Percentiles rank a stretch among this genome's conserved stretches.
These are phyloP conservation scores for Eretmocerus hayati DNA, from an alignment of 2,888 invertebrate species.

Conservation along the genomic window DNA sequence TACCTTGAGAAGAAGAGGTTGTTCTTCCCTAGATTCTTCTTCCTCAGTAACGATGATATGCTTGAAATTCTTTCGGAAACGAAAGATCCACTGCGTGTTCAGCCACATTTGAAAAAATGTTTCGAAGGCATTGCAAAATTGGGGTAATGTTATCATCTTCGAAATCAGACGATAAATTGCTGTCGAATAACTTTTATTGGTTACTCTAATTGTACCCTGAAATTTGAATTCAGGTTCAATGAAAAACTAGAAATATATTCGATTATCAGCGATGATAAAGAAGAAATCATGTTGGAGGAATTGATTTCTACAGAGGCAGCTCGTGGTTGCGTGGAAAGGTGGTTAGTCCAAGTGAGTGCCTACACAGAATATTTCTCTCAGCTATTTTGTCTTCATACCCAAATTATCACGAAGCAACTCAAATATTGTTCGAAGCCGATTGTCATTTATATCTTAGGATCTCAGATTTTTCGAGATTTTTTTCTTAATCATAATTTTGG, in stretches of 20 bases:
- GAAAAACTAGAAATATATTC: slow-evolving; percentile 63
- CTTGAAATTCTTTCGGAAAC: slow-evolving; percentile 85
- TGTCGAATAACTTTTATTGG: neutral
- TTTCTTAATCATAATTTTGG: no score
- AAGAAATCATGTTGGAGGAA: slow-evolving; percentile 60
- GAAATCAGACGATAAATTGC: neutral
- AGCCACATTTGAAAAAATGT: slow-evolving; percentile 81
- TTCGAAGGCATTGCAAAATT: slow-evolving; percentile 78
- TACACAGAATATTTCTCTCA: no score
- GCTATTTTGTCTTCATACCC: no score
- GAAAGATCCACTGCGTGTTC: slow-evolving; percentile 75
- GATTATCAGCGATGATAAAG: slow-evolving; percentile 72
- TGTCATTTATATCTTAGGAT: no score
- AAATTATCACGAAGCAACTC: no score
- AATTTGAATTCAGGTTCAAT: slow-evolving; percentile 57
- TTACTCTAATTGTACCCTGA: no score
- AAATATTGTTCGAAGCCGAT: no score
- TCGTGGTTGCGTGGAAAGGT: slow-evolving; percentile 78
- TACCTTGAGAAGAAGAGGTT: slow-evolving; percentile 80
- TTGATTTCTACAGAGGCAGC: slow-evolving; percentile 64
- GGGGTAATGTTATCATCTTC: slow-evolving; percentile 36
- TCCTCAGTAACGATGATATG: slow-evolving; percentile 85
- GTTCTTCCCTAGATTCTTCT: slow-evolving; percentile 82
- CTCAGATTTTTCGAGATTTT: neutral
- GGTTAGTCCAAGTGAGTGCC: slow-evolving; percentile 69